A percentile compares a stretch with the other conserved stretches of the same genome.
phyloP scores from a whole-genome alignment of 2,113 vertebrate species.

The Phrynosoma blainvillii region DNA sequence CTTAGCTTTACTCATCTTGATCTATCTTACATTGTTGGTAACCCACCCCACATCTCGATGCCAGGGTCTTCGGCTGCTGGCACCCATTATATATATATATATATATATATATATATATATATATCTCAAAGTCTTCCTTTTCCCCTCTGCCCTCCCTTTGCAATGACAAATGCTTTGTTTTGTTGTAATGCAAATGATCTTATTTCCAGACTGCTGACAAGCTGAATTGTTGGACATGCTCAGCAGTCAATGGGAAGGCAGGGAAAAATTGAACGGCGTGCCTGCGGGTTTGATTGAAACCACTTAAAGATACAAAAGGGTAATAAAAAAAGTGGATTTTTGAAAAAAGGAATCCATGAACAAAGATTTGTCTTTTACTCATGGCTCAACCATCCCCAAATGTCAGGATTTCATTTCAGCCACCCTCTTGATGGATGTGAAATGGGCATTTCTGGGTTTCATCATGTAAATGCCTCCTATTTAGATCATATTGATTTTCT shows the following conservation, averaged over 20 bases:
- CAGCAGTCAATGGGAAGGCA: conserved; percentile 5
- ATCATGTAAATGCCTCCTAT: conserved; percentile 67
- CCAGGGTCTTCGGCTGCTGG: too few relatives aligned
- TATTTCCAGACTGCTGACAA: conserved; percentile 52
- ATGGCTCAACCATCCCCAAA: not conserved
- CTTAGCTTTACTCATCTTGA: too few relatives aligned
- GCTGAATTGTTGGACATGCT: conserved; percentile 51
- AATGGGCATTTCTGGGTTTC: conserved; percentile 63
- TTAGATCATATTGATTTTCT: conserved; percentile 76
- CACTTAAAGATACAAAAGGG: conserved; percentile 40
- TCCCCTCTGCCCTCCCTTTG: too few relatives aligned
- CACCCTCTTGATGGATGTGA: conserved; percentile 61
- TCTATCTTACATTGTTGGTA: too few relatives aligned
- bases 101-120: too few relatives aligned
- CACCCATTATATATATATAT: too few relatives aligned
- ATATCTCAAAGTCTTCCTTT: too few relatives aligned
- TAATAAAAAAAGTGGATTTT: not conserved
- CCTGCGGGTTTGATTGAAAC: conserved; percentile 44
- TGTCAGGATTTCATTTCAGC: conserved; percentile 53
- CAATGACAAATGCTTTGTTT: conserved; percentile 26
- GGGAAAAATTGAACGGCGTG: conserved; percentile 28
- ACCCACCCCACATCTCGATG: too few relatives aligned
- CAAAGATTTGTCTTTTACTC: conserved; percentile 19
- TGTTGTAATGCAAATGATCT: conserved; percentile 59
- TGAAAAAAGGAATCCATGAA: not conserved